Evolutionary conservation across 2,888 invertebrate species (phyloP).

Genomic region (Megastigmus dorsalis): DNA sequence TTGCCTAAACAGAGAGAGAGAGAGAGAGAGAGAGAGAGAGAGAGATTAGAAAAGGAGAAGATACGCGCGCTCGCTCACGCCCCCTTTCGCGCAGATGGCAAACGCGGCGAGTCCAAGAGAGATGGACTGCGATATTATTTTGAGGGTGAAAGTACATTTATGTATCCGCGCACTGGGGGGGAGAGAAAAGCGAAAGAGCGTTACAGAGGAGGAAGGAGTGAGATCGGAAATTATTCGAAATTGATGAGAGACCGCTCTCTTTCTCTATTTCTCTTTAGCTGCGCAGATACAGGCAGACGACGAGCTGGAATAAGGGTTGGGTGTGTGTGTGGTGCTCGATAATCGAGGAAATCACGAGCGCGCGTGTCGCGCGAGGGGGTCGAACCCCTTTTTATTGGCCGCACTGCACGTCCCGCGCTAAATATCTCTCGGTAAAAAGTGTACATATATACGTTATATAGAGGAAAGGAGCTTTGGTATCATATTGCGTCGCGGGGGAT

Average conservation of each 20-base stretch:
- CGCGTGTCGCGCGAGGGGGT: conserved; percentile 57
- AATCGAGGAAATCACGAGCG: conserved; percentile 57
- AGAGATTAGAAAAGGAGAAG: background rate
- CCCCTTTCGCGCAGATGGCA: conserved; percentile 43
- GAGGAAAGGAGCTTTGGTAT: background rate
- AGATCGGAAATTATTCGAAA: conserved; percentile 66
- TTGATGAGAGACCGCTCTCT: conserved; percentile 62
- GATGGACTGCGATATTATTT: background rate
- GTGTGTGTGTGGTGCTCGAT: conserved; percentile 1
- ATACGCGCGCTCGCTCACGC: conserved; percentile 21
- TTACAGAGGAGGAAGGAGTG: conserved; percentile 38
- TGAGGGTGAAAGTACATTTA: conserved; percentile 44
- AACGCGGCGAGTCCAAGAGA: background rate
- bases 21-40: conserved; percentile 22
- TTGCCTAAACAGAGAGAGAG: conserved; percentile 59
- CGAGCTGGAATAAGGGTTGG: background rate
- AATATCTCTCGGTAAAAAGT: conserved; percentile 34
- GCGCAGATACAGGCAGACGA: background rate
- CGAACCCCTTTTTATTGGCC: conserved; percentile 59
- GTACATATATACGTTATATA: background rate
- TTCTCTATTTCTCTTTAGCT: background rate
- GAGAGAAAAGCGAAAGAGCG: conserved; percentile 6
- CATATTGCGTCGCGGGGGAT: conserved; percentile 12
- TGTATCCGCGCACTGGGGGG: conserved; percentile 27
- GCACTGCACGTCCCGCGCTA: conserved; percentile 53